phyloP scores from a whole-genome alignment of 2,113 vertebrate species.

The Colaptes auratus region DNA sequence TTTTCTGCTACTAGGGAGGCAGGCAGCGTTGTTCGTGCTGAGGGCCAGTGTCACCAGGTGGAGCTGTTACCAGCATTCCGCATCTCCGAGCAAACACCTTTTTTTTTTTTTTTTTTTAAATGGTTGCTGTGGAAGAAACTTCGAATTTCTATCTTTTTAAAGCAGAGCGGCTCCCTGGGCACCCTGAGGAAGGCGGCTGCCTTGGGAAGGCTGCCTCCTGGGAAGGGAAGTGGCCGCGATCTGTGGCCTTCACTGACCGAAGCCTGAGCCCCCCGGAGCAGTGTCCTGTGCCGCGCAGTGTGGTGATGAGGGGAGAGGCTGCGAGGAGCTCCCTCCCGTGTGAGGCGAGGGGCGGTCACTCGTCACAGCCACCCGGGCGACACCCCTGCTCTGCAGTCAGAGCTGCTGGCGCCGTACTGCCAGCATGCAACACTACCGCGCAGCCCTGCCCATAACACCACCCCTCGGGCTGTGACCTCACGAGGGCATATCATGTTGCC shows the following conservation, averaged over 20 bases:
- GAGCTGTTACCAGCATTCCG: background rate
- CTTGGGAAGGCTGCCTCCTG: too few relatives aligned
- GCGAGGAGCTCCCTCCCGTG: background rate
- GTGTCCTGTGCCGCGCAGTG: too few relatives aligned
- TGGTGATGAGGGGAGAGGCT: background rate
- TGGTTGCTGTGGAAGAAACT: background rate
- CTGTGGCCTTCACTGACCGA: too few relatives aligned
- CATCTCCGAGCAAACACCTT: background rate
- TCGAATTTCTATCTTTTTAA: background rate
- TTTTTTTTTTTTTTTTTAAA: background rate
- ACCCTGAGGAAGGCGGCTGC: too few relatives aligned
- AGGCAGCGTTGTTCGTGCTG: background rate
- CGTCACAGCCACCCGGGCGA: accelerated
- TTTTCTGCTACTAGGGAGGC: background rate
- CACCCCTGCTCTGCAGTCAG: accelerated
- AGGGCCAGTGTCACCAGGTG: background rate
- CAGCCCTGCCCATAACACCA: accelerated
- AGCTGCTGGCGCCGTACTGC: accelerated
- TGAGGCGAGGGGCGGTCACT: accelerated
- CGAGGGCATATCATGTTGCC: background rate
- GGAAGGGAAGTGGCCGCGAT: too few relatives aligned
- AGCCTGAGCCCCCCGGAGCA: too few relatives aligned
- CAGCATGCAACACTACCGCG: accelerated
- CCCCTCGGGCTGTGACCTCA: background rate
- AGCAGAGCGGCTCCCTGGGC: too few relatives aligned